A percentile compares a stretch with the other conserved stretches of the same genome.
Conservation (phyloP, 1,140 invertebrate genomes). For the Nymphalis io region DNA sequence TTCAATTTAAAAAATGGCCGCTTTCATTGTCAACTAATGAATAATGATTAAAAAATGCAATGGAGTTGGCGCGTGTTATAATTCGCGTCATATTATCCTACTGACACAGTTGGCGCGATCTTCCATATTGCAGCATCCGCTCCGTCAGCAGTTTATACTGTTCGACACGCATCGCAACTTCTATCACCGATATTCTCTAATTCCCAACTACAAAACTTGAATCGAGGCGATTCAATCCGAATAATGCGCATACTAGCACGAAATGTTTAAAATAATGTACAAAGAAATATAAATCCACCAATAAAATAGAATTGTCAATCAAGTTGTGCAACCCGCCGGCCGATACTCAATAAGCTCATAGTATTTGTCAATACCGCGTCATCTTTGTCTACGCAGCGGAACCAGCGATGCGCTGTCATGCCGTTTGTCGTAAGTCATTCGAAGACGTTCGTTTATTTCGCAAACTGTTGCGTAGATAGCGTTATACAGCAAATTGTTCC, state of each 20-base stretch:
- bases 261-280: no score
- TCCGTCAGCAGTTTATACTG: neutral
- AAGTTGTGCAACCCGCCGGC: neutral
- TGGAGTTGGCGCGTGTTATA: conserved; percentile 12
- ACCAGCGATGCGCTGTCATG: neutral
- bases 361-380: conserved; percentile 9
- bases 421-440: neutral
- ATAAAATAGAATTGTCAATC: neutral
- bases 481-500: neutral
- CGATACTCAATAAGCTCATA: neutral
- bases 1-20: no score
- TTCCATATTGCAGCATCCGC: conserved; percentile 10
- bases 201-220: no score
- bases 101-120: conserved; percentile 22
- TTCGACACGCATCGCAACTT: neutral
- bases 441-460: neutral
- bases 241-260: no score
- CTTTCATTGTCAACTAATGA: neutral
- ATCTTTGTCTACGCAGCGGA: neutral
- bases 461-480: neutral
- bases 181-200: neutral
- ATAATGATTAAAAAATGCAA: neutral
- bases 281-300: no score
- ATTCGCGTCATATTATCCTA: neutral
- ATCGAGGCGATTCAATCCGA: no score